Evolutionary conservation across 2,888 invertebrate genomes (phyloP), one percentile per base, ranked within the genome.

Genomic region (Monopis laevigella): DNA sequence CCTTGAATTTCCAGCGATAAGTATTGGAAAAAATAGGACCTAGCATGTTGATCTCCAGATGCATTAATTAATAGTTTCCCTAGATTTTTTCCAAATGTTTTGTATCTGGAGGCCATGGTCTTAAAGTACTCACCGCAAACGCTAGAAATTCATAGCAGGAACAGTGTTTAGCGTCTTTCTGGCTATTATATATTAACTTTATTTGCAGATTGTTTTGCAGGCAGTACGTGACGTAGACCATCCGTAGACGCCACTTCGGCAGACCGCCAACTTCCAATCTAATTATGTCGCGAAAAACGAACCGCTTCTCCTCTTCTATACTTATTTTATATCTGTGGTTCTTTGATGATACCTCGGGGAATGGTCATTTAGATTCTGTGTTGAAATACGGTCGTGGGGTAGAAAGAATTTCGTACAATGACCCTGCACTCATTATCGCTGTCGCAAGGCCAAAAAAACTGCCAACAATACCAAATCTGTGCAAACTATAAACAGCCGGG

Each of bases 221-320:
- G 10, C 36, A 10, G 19, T 36, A 21, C 36, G 2, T n/a, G 3
- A 21, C 6, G 24, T 10, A 10, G 24, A 24, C 12, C 13, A n/a
- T 11, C 11, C 16, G 40, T 11, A 40, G 40, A 40, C 40, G 11
- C 29, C 40, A 40, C 40, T 40, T 40, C 40, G 40, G 40, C 40
- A 40, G 28, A 14, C 40, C 40, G 40, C 40, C 40, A 40, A 40
- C 27, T 13, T 28, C 29, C 40, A 40, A 40, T 40, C 19, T 40
- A 40, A 40, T 40, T 40, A 40, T 30, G 28, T 40, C 12, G 19
- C 29, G 40, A 40, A 40, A 40, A 40, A 40, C 36, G 17, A 13
- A 32, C 32, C 12, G 16, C n/a, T n/a, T n/a, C n/a, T n/a, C n/a
- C n/a, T n/a, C n/a, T n/a, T n/a, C n/a, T n/a, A n/a, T n/a, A n/a